A percentile compares a stretch with the other conserved stretches of the same genome.
These are phyloP conservation scores for Meloidogyne hapla DNA, from an alignment of 1,140 invertebrate genomes.

Conservation along the genomic window DNA sequence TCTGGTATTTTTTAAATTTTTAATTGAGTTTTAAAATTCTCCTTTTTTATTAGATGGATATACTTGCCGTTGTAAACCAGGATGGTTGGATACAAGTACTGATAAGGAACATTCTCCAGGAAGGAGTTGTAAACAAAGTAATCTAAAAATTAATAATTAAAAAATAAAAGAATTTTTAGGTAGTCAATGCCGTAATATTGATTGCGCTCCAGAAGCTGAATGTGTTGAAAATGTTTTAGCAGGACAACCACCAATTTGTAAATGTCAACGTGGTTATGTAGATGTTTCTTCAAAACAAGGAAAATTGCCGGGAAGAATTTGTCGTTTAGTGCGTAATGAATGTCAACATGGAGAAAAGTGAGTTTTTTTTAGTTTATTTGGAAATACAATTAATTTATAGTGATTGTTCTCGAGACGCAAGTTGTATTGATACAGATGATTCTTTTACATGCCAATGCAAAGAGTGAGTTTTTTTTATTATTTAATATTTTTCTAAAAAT, in stretches of 20 bases:
- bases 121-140: slow-evolving; percentile 55
- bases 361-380: slow-evolving; percentile 12
- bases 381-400: too few relatives aligned
- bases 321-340: slow-evolving; percentile 56
- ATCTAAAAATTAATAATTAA: not conserved
- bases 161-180: not conserved
- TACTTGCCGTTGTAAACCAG: slow-evolving; percentile 63
- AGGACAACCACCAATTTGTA: slow-evolving; percentile 53
- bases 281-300: slow-evolving; percentile 61
- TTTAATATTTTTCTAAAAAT: not conserved
- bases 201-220: slow-evolving; percentile 63
- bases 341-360: slow-evolving; percentile 43
- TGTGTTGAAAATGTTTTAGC: slow-evolving; percentile 49
- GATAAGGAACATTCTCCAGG: slow-evolving; percentile 53
- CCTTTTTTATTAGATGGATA: slow-evolving; percentile 53
- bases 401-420: slow-evolving; percentile 63
- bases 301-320: slow-evolving; percentile 55
- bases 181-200: slow-evolving; percentile 51
- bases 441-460: slow-evolving; percentile 64
- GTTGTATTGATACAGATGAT: slow-evolving; percentile 65
- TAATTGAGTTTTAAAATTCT: not conserved
- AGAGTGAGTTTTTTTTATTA: slow-evolving; percentile 16
- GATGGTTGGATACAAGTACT: slow-evolving; percentile 60
- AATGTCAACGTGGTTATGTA: slow-evolving; percentile 53
- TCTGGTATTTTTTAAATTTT: not conserved